A percentile compares a stretch with the other conserved stretches of the same genome.
Evolutionary conservation across 2,888 invertebrate genomes (phyloP).

Genomic region (Nemotelus pantherinus): DNA sequence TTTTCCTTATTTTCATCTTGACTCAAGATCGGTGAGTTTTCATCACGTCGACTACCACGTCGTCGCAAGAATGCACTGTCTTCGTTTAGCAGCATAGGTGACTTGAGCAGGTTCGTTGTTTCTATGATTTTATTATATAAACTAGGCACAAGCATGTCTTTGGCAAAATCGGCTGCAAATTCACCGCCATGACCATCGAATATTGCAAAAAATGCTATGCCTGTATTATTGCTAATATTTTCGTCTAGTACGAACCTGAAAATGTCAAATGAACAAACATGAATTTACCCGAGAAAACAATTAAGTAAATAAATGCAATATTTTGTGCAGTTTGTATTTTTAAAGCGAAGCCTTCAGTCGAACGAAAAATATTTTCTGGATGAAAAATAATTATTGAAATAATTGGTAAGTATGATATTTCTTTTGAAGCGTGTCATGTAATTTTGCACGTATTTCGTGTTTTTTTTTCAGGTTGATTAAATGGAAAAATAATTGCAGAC

Average conservation of each 20-base stretch:
- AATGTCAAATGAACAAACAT: background rate
- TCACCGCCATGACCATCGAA: constrained; percentile 97
- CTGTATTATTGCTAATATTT: constrained; percentile 81
- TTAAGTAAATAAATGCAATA: background rate
- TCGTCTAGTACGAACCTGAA: constrained; percentile 81
- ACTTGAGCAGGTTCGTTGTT: constrained; percentile 72
- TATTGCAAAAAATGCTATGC: constrained; percentile 88
- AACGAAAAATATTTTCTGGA: too few species aligned
- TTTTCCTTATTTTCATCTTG: constrained; percentile 60
- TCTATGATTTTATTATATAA: constrained; percentile 80
- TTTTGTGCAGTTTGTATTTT: too few species aligned
- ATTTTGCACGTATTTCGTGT: too few species aligned
- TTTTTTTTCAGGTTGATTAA: too few species aligned
- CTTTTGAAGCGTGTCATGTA: too few species aligned
- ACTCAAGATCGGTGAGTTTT: constrained; percentile 29
- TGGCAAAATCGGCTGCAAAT: constrained; percentile 92
- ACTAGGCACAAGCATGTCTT: constrained; percentile 85
- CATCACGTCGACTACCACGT: constrained; percentile 57
- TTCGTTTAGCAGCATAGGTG: constrained; percentile 51
- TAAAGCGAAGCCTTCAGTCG: too few species aligned
- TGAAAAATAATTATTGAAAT: too few species aligned
- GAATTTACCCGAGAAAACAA: background rate
- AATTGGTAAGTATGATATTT: too few species aligned
- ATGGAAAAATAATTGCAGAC: too few species aligned
- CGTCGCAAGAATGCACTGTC: constrained; percentile 61